Conservation (phyloP, 2,113 vertebrate genomes). For the Dicerorhinus sumatrensis region DNA sequence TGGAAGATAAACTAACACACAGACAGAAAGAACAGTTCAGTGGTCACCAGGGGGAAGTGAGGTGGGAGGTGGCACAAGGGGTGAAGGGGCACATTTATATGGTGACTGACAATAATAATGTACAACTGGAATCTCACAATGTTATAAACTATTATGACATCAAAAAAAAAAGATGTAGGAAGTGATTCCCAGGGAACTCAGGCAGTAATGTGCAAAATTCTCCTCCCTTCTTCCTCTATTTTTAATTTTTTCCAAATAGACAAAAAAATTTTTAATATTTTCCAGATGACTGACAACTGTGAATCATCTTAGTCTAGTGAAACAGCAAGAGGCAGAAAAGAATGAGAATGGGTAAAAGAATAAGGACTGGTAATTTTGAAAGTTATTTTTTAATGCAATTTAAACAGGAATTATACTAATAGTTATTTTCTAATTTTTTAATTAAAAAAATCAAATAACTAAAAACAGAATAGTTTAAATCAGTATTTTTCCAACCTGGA, state of each 20-base stretch:
- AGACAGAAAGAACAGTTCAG: too few relatives aligned
- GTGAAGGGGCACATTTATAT: too few relatives aligned
- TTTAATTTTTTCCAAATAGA: slow-evolving; percentile 26
- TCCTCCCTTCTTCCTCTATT: background rate
- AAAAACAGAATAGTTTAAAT: background rate
- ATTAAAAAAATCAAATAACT: background rate
- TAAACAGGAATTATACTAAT: background rate
- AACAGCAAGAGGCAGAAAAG: background rate
- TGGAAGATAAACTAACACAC: too few relatives aligned
- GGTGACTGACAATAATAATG: too few relatives aligned
- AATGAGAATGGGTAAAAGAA: background rate
- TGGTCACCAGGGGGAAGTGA: too few relatives aligned
- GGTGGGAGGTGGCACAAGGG: too few relatives aligned
- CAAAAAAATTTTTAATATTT: slow-evolving; percentile 27
- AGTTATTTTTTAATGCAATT: background rate
- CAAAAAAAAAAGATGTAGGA: background rate
- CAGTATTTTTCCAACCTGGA: background rate
- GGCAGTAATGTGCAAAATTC: slow-evolving; percentile 11
- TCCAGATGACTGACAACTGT: background rate
- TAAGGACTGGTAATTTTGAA: background rate
- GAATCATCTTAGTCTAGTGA: background rate
- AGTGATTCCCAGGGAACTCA: background rate
- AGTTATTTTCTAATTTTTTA: background rate
- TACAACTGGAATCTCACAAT: too few relatives aligned
- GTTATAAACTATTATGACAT: too few relatives aligned